Conservation (phyloP, 2,888 invertebrate species). For the Sthenelais limicola region DNA sequence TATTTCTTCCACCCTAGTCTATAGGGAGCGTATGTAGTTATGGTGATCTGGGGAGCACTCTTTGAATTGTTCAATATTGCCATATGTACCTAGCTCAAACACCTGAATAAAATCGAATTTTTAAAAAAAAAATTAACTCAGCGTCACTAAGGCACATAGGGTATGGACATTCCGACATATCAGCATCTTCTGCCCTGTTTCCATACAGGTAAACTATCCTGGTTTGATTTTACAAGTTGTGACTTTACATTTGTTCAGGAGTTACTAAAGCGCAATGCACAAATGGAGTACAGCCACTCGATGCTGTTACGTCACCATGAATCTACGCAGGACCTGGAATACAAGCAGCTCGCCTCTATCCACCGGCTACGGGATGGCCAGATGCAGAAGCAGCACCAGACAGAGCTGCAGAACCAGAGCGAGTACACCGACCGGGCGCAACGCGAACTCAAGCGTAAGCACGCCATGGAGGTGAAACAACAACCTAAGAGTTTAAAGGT, state of each 20-base stretch:
- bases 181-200: too few relatives aligned
- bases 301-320: slow-evolving; percentile 97
- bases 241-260: slow-evolving; percentile 79
- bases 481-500: slow-evolving; percentile 99
- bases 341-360: slow-evolving; percentile 94
- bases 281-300: slow-evolving; percentile 93
- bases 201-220: too few relatives aligned
- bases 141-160: too few relatives aligned
- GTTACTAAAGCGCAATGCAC: slow-evolving; percentile 93
- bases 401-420: slow-evolving; percentile 87
- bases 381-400: slow-evolving; percentile 88
- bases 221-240: too few relatives aligned
- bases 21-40: too few relatives aligned
- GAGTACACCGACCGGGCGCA: slow-evolving; percentile 97
- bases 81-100: too few relatives aligned
- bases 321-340: slow-evolving; percentile 95
- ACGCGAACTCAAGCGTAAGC: slow-evolving; percentile 95
- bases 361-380: slow-evolving; percentile 84
- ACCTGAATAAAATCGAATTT: too few relatives aligned
- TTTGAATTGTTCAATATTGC: too few relatives aligned
- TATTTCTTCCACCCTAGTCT: too few relatives aligned
- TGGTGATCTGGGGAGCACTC: too few relatives aligned
- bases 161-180: too few relatives aligned
- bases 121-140: too few relatives aligned
- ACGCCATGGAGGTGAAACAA: slow-evolving; percentile 95